Percentiles rank a stretch among this genome's conserved stretches.
phyloP scores from a whole-genome alignment of 2,888 invertebrate species.

The Xestia ashworthii region DNA sequence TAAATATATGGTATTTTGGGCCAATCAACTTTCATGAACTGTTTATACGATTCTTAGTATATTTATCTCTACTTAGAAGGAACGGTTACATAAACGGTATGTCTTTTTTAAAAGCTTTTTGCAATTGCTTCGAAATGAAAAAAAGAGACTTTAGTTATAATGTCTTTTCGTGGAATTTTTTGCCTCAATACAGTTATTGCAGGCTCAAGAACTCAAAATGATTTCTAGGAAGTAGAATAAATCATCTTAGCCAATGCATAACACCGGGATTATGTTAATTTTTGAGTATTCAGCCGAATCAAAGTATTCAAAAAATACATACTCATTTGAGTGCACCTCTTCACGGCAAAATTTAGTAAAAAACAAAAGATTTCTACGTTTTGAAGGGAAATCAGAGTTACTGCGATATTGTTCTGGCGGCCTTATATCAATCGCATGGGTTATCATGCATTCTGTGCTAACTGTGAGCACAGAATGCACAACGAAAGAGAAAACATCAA shows the following conservation, averaged over 20 bases:
- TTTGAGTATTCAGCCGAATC: neutral
- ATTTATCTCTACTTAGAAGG: neutral
- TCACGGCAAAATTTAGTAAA: conserved; percentile 95
- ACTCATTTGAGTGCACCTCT: conserved; percentile 94
- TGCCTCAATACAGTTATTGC: neutral
- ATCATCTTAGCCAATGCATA: neutral
- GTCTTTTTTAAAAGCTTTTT: neutral
- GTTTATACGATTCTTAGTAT: neutral
- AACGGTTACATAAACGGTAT: neutral
- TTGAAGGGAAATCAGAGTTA: conserved; percentile 92
- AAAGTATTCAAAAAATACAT: conserved; percentile 74
- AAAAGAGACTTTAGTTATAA: neutral
- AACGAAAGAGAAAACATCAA: conserved; percentile 10
- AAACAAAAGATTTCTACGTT: conserved; percentile 94
- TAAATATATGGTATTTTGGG: neutral
- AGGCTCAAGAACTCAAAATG: neutral
- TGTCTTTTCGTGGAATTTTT: neutral
- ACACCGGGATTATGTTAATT: neutral
- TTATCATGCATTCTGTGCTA: no score
- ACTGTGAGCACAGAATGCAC: no score
- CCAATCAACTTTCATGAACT: neutral
- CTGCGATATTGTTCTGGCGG: rapidly evolving
- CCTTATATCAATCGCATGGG: conserved; percentile 21
- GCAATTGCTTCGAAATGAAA: neutral
- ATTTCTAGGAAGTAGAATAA: no score